Conservation (phyloP, 2,888 invertebrate genomes). For the Brachyptera putata region DNA sequence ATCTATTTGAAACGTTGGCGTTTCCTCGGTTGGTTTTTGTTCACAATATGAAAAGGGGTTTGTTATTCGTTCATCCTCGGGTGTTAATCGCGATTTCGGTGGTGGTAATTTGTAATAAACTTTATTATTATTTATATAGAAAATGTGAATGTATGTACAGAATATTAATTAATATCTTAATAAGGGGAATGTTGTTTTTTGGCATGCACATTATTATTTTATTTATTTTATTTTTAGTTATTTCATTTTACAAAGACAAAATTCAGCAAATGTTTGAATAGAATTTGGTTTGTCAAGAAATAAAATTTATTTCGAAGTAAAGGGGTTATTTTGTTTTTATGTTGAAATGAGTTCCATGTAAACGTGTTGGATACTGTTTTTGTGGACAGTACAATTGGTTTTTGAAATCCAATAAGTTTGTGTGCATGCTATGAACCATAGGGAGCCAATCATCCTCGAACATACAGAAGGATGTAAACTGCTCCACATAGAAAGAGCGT, state of each 20-base stretch:
- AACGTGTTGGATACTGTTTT: not conserved
- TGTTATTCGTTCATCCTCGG: conserved; percentile 7
- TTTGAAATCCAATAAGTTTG: conserved; percentile 1
- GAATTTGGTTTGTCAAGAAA: conserved; percentile 26
- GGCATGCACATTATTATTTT: conserved; percentile 32
- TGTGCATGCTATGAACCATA: conserved; percentile 30
- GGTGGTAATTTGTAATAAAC: conserved; percentile 33
- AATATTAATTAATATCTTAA: conserved; percentile 30
- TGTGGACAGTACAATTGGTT: not conserved
- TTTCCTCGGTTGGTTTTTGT: conserved; percentile 1
- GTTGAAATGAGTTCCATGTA: not conserved
- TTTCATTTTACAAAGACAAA: conserved; percentile 29
- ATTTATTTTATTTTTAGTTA: conserved; percentile 24
- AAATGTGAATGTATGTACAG: conserved; percentile 34
- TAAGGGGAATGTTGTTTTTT: conserved; percentile 31
- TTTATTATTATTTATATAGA: conserved; percentile 33
- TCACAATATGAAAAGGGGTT: conserved; percentile 20
- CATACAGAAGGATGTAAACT: no score
- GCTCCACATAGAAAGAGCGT: no score
- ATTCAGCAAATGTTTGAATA: conserved; percentile 30
- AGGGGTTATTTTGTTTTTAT: conserved; percentile 3
- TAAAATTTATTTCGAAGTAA: conserved; percentile 13
- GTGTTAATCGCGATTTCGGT: conserved; percentile 13
- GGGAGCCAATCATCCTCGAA: conserved; percentile 26
- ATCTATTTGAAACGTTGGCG: conserved; percentile 2